Base-by-base conservation (phyloP, 2,888 invertebrate species). In the Vanessa cardui region DNA sequence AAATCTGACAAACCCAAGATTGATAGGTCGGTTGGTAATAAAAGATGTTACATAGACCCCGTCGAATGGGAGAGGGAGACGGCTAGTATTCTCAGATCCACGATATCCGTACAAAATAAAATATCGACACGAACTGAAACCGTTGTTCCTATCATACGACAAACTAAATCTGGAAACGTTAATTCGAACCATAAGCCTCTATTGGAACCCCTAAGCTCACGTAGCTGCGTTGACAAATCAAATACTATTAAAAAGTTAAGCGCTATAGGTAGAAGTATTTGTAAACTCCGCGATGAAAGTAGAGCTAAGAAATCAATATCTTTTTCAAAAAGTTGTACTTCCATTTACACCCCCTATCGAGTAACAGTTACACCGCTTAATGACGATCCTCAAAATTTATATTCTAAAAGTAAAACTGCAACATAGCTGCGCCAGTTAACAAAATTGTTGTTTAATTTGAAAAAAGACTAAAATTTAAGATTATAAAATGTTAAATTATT, bases 1-100 rank as follows among this genome's bases (percentile, higher is more conserved):
- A 91, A 87, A 82, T 74, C 80, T 45, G 85, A 85, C 62, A 92
- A 87, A 75, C 83, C 83, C 47, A 91, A 89, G 76, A 77, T 86
- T 66, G 90, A 91, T 76, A 88, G 83, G 79, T 93, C 93, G 72
- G 93, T 93, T 72, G 93, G 93, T 76, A 93, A 93, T 78, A 93
- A 93, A 78, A 86, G 93, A 72, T 93, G 93, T 79, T 93, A 93
- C 75, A 93, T 93, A 73, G 93, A 93, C 76, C 93, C 93, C 26
- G 75, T 82, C 50, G 87, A 89, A 71, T 94, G 94, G 94, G 94
- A 94, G 81, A 88, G 91, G 63, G 93, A 94, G 77, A 94, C 94
- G 49, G 93, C 93, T 73, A 94, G 94, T 83, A 94, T 94, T 66
- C 84, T 90, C 26, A 86, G 92, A 47, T 84, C 91, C 4, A 92